phyloP scores from a whole-genome alignment of 2,888 invertebrate genomes.

The Iselma pallidipennis region DNA sequence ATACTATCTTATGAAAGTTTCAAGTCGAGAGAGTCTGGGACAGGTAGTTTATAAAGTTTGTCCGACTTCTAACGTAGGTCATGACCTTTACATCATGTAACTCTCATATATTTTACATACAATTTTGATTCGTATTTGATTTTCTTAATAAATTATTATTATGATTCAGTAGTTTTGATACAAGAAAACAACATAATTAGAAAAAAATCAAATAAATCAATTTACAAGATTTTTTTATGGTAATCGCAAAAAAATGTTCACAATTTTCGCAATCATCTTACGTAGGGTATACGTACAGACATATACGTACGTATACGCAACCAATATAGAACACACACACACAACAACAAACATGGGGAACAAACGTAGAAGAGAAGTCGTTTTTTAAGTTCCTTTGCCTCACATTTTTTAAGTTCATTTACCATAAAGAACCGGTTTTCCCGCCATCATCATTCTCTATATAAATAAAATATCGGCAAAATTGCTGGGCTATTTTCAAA shows the following conservation, averaged over 20 bases:
- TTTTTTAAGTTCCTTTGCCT: slow-evolving; percentile 13
- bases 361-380: background rate
- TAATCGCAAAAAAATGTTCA: no score
- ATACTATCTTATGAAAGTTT: slow-evolving; percentile 26
- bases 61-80: slow-evolving; percentile 24
- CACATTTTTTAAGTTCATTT: background rate
- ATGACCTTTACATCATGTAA: slow-evolving; percentile 15
- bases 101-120: background rate
- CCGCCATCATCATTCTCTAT: background rate
- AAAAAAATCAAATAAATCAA: no score
- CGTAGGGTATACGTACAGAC: no score
- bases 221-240: no score
- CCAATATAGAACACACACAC: no score
- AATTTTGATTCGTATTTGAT: slow-evolving; percentile 6
- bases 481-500: slow-evolving; percentile 1
- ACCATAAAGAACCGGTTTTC: slow-evolving; percentile 22
- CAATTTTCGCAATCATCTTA: no score
- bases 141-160: background rate
- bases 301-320: no score
- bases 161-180: no score
- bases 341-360: no score
- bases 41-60: slow-evolving; percentile 31
- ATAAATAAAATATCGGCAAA: slow-evolving; percentile 15
- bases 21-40: slow-evolving; percentile 21
- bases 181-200: no score